Percentiles rank a stretch among this genome's conserved stretches.
Conservation (phyloP, 2,113 vertebrate genomes). For the Isichthys henryi region DNA sequence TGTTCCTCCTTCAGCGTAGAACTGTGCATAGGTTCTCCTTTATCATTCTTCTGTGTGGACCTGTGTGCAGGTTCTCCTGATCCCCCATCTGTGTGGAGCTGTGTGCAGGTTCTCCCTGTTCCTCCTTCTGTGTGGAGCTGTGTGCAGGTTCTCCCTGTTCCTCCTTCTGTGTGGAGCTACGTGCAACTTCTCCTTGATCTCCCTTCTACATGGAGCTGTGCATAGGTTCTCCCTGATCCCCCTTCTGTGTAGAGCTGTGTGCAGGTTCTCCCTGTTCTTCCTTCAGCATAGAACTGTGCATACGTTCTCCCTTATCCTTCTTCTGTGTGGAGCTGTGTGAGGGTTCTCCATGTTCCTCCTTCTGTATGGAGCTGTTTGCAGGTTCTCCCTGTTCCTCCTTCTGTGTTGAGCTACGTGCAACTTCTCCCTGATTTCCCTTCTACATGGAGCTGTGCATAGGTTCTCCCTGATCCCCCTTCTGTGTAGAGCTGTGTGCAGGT, state of each 20-base stretch:
- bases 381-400: not conserved
- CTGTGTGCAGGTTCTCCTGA: too few relatives aligned
- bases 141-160: not conserved
- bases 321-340: not conserved
- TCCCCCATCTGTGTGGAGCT: not conserved
- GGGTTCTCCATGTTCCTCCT: not conserved
- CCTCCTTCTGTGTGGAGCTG: not conserved
- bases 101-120: not conserved
- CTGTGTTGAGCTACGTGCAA: not conserved
- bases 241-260: not conserved
- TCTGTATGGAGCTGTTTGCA: not conserved
- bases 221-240: not conserved
- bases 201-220: not conserved
- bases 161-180: too few relatives aligned
- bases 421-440: not conserved
- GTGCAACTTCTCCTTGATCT: too few relatives aligned
- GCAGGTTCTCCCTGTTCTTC: not conserved
- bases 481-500: not conserved
- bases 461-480: not conserved
- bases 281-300: too few relatives aligned
- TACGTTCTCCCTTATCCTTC: not conserved
- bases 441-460: not conserved
- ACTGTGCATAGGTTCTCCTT: not conserved
- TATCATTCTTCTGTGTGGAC: not conserved
- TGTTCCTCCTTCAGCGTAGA: not conserved